Evolutionary conservation across 35 echinoderm and acorn worm species (phyloP).

Genomic region (Lytechinus variegatus): DNA sequence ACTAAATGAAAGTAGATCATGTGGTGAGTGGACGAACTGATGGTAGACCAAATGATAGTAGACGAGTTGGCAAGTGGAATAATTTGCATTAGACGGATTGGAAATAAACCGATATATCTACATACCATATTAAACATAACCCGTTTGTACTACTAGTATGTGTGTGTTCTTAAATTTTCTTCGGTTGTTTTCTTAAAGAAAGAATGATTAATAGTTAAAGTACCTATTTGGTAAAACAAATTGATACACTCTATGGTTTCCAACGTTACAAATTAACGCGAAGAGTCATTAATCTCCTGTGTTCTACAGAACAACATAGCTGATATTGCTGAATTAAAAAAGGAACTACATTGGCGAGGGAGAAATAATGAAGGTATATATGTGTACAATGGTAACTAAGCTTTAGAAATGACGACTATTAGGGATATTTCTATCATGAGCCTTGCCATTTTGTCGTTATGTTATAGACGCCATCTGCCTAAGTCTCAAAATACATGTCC

Average conservation of each 20-base stretch:
- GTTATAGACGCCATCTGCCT: not conserved
- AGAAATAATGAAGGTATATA: not conserved
- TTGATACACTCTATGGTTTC: not conserved
- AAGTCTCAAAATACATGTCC: not conserved
- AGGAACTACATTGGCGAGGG: not conserved
- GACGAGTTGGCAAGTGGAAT: too few relatives aligned
- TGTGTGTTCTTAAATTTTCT: not conserved
- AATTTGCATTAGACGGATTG: too few relatives aligned
- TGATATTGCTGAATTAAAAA: not conserved
- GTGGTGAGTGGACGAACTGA: too few relatives aligned
- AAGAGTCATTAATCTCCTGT: not conserved
- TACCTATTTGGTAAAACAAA: conserved; percentile 14
- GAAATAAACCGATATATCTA: too few relatives aligned
- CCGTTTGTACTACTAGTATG: too few relatives aligned
- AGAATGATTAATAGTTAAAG: not conserved
- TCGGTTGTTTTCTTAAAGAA: not conserved
- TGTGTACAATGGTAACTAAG: not conserved
- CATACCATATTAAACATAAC: too few relatives aligned
- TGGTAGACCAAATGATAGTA: too few relatives aligned
- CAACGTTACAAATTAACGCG: conserved; percentile 4
- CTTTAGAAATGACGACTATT: not conserved
- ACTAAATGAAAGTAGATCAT: too few relatives aligned
- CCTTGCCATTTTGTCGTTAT: conserved; percentile 1
- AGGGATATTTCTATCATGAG: not conserved
- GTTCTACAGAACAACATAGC: not conserved